Conservation (phyloP, 1,140 invertebrate species). For the Pachypeltis micranthus region DNA sequence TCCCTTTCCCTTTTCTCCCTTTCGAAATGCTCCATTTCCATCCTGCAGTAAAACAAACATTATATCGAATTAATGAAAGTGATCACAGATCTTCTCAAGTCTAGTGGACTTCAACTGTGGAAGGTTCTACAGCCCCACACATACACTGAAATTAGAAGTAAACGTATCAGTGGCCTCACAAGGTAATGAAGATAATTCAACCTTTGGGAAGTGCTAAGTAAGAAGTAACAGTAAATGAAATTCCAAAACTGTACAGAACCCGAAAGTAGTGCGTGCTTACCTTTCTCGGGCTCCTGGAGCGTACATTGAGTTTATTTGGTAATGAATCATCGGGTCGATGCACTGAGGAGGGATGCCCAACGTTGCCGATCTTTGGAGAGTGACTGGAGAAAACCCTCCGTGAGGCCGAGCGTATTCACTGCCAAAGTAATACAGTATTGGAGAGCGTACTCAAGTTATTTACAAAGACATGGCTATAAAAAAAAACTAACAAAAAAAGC, state of each 20-base stretch:
- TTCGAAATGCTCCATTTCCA: slow-evolving; percentile 71
- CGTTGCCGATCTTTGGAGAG: slow-evolving; percentile 36
- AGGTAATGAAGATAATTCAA: no score
- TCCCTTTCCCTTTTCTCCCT: slow-evolving; percentile 73
- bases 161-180: no score
- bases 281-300: slow-evolving; percentile 61
- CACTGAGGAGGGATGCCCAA: slow-evolving; percentile 48
- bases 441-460: not conserved
- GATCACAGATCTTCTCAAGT: no score
- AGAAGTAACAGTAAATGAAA: not conserved
- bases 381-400: slow-evolving; percentile 66
- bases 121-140: no score
- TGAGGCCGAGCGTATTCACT: slow-evolving; percentile 77
- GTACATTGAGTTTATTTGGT: slow-evolving; percentile 56
- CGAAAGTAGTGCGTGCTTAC: no score
- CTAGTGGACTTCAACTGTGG: no score
- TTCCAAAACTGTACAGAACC: slow-evolving; percentile 11
- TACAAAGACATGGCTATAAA: no score
- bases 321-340: slow-evolving; percentile 65
- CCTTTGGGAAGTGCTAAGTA: slow-evolving; percentile 1
- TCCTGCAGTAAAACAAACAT: slow-evolving; percentile 35
- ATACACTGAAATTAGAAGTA: no score
- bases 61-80: no score
- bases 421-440: slow-evolving; percentile 10
- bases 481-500: no score